Evolutionary conservation across 2,113 vertebrate genomes (phyloP), one percentile per base, ranked within the genome.

Genomic region (Scolopax mira): DNA sequence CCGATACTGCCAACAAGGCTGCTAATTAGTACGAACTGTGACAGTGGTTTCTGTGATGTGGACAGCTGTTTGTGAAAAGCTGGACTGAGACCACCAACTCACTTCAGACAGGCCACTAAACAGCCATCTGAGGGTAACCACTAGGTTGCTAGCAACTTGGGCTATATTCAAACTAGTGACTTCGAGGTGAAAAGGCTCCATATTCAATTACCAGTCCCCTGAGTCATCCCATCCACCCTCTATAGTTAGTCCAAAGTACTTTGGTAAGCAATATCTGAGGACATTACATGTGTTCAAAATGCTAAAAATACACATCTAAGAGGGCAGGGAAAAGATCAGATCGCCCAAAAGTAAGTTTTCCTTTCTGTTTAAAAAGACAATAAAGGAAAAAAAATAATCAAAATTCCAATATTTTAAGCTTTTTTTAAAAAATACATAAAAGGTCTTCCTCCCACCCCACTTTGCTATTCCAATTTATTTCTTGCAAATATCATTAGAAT

Each of bases 91-190:
- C 96, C 96, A 97, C 96, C 96, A 97, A 81, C 85, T 97, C 94
- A 87, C 96, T 97, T 97, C 96, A 97, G 93, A 95, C 83, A 93
- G 96, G 92, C 96, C 96, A 93, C 96, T 81, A 95, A 97, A 96
- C 94, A 95, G 65, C 90, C 86, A 75, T 81, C 90, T 97, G 96
- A 97, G 96, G 96, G 90, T 94, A 96, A 97, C 96, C 96, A 95
- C 94, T 25, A 81, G 85, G 94, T 92, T 23, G n/a, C 90, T 96
- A 61, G 90, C 90, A 90, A 19, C 96, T 82, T 95, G 90, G 92
- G 90, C 9, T 89, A 6, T 1, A 62, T 89, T 92, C 93, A 95
- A 73, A 42, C 85, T 85, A 92, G 90, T 72, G 65, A 92, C 94
- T 95, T 51, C 5, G 92, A 96, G 94, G 94, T 97, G 96, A 96